Conservation (phyloP, 2,113 vertebrate genomes). For the Anarrhichthys ocellatus region DNA sequence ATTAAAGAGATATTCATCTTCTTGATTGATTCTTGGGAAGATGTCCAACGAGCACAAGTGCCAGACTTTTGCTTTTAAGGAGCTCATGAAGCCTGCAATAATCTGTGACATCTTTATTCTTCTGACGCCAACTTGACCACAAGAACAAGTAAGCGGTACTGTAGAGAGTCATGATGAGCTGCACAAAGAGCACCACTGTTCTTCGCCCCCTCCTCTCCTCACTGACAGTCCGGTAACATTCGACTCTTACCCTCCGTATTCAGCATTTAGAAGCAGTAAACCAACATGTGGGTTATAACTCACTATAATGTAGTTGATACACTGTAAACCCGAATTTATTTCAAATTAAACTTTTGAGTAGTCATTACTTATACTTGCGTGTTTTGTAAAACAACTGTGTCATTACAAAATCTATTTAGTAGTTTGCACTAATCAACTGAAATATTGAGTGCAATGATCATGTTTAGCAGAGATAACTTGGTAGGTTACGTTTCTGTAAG, state of each 20-base stretch:
- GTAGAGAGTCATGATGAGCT: not conserved
- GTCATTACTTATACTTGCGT: too few relatives aligned
- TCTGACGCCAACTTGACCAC: constrained; percentile 20
- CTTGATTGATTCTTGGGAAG: not conserved
- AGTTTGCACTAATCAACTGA: too few relatives aligned
- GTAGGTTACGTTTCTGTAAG: too few relatives aligned
- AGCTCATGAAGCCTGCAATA: not conserved
- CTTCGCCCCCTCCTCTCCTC: not conserved
- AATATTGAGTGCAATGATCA: too few relatives aligned
- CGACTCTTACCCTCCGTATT: not conserved
- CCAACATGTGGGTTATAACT: not conserved
- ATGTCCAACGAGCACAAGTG: not conserved
- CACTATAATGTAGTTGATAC: not conserved
- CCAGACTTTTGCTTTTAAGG: not conserved
- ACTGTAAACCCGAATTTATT: too few relatives aligned
- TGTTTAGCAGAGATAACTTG: too few relatives aligned
- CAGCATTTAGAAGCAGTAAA: not conserved
- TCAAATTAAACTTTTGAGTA: too few relatives aligned
- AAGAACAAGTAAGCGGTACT: not conserved
- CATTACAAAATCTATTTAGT: too few relatives aligned
- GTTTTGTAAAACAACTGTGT: too few relatives aligned
- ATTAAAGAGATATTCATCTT: not conserved
- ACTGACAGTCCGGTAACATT: not conserved
- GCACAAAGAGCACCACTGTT: constrained; percentile 23
- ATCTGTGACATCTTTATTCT: constrained; percentile 29